Conservation (phyloP, 1,140 invertebrate genomes). For the Caenorhabditis tropicalis region DNA sequence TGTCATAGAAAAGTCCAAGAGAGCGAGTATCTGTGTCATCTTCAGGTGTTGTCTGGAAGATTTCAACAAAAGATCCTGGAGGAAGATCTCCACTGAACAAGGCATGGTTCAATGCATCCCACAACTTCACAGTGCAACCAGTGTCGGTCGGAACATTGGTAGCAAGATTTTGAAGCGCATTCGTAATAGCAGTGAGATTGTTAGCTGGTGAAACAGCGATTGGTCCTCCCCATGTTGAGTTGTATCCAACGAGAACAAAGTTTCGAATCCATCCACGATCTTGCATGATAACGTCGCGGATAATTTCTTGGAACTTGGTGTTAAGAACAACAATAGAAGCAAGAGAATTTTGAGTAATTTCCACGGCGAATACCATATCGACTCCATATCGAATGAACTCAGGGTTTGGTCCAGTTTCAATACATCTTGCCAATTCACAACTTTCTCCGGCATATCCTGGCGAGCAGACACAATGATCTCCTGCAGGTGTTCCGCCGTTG, state of each 20-base stretch:
- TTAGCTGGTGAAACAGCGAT: constrained; percentile 24
- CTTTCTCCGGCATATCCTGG: constrained; percentile 48
- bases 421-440: constrained; percentile 50
- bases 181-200: constrained; percentile 22
- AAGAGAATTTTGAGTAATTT: constrained; percentile 52
- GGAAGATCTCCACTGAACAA: background rate
- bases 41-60: constrained; percentile 45
- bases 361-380: constrained; percentile 60
- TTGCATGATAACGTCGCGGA: constrained; percentile 56
- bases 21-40: background rate
- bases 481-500: constrained; percentile 58
- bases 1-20: constrained; percentile 24
- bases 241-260: constrained; percentile 57
- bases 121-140: constrained; percentile 48
- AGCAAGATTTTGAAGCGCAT: constrained; percentile 11
- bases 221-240: constrained; percentile 51
- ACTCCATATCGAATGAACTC: constrained; percentile 39
- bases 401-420: constrained; percentile 20
- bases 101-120: constrained; percentile 48
- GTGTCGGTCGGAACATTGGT: background rate
- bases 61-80: constrained; percentile 45
- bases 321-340: background rate
- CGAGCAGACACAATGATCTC: constrained; percentile 52
- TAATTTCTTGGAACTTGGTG: constrained; percentile 31
- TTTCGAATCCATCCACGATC: constrained; percentile 53